Conservation (phyloP, 2,113 vertebrate species). For the Lasiurus borealis region DNA sequence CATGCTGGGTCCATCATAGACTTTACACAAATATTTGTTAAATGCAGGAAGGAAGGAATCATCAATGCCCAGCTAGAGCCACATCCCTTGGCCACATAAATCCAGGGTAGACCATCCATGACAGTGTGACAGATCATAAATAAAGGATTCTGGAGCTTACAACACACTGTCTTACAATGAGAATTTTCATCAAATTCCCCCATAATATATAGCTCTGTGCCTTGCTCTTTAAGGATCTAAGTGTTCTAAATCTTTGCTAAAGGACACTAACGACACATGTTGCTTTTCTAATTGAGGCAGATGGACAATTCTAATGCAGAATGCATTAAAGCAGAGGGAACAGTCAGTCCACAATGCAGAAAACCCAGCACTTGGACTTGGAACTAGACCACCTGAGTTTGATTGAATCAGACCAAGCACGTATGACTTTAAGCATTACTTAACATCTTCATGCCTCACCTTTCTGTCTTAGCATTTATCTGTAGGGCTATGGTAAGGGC, state of each 20-base stretch:
- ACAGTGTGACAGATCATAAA: neutral
- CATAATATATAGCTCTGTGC: neutral
- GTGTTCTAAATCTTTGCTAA: conserved; percentile 54
- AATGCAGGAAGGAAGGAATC: neutral
- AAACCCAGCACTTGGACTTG: neutral
- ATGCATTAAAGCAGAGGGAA: conserved; percentile 34
- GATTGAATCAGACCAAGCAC: neutral
- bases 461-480: neutral
- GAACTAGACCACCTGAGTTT: neutral
- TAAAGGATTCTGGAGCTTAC: neutral
- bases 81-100: neutral
- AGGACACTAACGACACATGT: neutral
- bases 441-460: neutral
- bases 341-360: neutral
- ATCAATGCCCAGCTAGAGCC: neutral
- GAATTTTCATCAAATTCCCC: neutral
- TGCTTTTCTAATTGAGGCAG: conserved; percentile 29
- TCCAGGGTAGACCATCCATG: neutral
- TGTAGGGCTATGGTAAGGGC: neutral
- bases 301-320: neutral
- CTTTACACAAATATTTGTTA: neutral
- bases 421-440: neutral
- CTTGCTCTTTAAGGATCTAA: conserved; percentile 57
- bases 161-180: neutral
- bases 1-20: neutral